A percentile compares a stretch with the other conserved stretches of the same genome.
Evolutionary conservation across 1,140 invertebrate genomes (phyloP).

Genomic region (Triops longicaudatus): DNA sequence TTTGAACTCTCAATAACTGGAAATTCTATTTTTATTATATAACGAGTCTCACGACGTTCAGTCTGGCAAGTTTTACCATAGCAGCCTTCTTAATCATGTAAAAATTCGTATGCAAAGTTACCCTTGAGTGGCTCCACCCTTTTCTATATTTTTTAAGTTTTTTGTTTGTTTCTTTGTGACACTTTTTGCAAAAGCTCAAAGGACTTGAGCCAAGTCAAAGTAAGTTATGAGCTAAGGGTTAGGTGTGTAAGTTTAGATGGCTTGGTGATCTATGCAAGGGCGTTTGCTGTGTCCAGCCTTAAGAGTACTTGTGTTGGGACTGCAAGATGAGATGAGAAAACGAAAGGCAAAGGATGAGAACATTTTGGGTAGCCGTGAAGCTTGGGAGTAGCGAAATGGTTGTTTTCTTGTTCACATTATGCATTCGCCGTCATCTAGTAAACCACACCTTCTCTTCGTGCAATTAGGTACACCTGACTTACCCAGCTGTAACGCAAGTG

Average conservation of each 20-base stretch:
- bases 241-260: not conserved
- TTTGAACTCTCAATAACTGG: too few species aligned
- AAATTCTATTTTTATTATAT: too few species aligned
- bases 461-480: not conserved
- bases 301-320: not conserved
- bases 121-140: too few species aligned
- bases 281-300: not conserved
- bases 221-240: not conserved
- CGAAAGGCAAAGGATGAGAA: not conserved
- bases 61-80: too few species aligned
- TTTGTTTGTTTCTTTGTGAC: too few species aligned
- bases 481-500: not conserved
- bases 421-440: not conserved
- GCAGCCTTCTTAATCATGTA: too few species aligned
- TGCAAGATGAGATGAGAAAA: not conserved
- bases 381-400: not conserved
- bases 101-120: too few species aligned
- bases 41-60: too few species aligned
- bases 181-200: too few species aligned
- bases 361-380: not conserved
- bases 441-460: not conserved
- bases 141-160: too few species aligned
- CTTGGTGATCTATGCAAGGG: slow-evolving; percentile 10
- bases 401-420: not conserved
- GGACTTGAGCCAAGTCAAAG: too few species aligned